Base-by-base conservation (phyloP, 2,113 vertebrate genomes). In the Serinus canaria region DNA sequence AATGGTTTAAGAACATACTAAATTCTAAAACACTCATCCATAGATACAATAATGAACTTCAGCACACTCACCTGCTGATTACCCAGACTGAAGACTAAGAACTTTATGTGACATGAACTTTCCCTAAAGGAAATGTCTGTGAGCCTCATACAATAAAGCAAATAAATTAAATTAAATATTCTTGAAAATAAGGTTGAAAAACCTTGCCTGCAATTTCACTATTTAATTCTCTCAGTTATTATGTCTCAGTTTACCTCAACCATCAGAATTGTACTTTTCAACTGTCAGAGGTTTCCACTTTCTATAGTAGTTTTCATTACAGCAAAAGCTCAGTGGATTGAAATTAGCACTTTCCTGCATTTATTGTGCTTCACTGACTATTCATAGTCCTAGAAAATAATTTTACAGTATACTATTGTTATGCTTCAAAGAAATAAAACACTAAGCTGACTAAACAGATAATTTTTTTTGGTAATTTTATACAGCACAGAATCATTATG, bases 361-460 rank as follows among this genome's bases (percentile, higher is more conserved):
- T 91, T 85, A 64, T 68, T 74, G 67, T 49, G 56, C 52, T 80
- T 91, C 13, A 4, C 46, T 89, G 67, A 89, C 47, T 94, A 83
- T 62, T 90, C 41, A 10, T 72, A 92, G 43, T 53, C 83, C 80
- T 67, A 69, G 59, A 96, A 93, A 79, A 77, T 46, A 69, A 94
- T 30, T 96, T 94, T 90, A 88, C 33, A 39, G 28, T 59, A 59
- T 52, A 75, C 10, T 56, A 9, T 91, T 85, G 46, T 59, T 90
- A 89, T n/a, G 15, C 33, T 87, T 33, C 33, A 89, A 87, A 75
- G 62, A 82, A 91, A 94, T 74, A 83, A 92, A 87, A 88, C 69
- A 63, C 20, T 85, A 85, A 95, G 87, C 24, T 94, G 47, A 93
- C 87, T 90, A 88, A 97, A 70, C 27, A 56, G 44, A 87, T 77